These are phyloP conservation scores for Bostrychus sinensis DNA, from an alignment of 2,113 vertebrate genomes.

Conservation along the genomic window DNA sequence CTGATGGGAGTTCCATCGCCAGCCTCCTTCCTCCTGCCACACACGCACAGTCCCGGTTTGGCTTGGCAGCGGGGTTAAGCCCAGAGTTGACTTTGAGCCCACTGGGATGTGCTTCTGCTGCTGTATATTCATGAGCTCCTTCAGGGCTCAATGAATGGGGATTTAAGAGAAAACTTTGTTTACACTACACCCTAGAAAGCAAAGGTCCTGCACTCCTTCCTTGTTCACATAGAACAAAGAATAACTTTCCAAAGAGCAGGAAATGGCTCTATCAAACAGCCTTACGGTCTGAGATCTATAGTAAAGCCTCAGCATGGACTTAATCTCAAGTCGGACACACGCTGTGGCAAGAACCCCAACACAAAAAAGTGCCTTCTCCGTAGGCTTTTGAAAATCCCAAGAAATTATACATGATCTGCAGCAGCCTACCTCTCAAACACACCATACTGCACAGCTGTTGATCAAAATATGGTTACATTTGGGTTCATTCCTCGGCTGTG, in stretches of 20 bases:
- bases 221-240: conserved; percentile 37
- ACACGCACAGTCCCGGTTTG: neutral
- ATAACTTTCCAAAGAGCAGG: conserved; percentile 31
- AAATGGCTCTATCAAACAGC: conserved; percentile 43
- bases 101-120: conserved; percentile 47
- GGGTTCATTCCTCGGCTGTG: conserved; percentile 24
- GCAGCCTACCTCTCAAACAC: conserved; percentile 21
- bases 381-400: conserved; percentile 16
- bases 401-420: conserved; percentile 41
- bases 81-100: conserved; percentile 50
- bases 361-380: conserved; percentile 30
- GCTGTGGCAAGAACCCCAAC: conserved; percentile 37
- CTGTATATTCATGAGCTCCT: conserved; percentile 66
- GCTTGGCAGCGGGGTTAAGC: conserved; percentile 35
- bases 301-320: conserved; percentile 50
- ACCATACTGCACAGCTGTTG: conserved; percentile 31
- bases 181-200: conserved; percentile 24
- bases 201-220: conserved; percentile 8
- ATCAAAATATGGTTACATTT: conserved; percentile 40
- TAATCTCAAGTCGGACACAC: conserved; percentile 21
- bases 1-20: conserved; percentile 38
- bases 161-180: conserved; percentile 28
- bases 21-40: conserved; percentile 19
- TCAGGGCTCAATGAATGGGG: conserved; percentile 21
- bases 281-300: conserved; percentile 36